phyloP scores from a whole-genome alignment of 2,797 vertebrate genomes.

The Falco cherrug region DNA sequence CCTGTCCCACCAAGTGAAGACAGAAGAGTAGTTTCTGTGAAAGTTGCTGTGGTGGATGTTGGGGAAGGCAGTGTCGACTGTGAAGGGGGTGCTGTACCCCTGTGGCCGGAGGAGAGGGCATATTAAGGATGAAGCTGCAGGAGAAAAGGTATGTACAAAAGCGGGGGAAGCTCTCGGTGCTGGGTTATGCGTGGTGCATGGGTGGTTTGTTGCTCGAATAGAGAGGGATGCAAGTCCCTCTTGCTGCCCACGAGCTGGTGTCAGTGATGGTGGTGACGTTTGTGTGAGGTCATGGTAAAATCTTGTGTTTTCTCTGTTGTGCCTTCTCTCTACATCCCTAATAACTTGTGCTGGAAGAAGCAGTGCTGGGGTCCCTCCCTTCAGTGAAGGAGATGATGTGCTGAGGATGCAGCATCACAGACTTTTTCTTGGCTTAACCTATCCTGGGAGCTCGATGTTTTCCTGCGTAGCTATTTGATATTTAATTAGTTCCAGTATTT shows the following conservation, averaged over 20 bases:
- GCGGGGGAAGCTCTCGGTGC: fast-evolving
- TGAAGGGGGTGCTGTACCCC: fast-evolving
- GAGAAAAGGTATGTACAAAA: fast-evolving
- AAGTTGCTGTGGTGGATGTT: fast-evolving
- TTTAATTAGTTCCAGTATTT: background rate
- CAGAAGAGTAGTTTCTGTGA: fast-evolving
- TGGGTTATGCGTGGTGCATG: fast-evolving
- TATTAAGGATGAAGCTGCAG: fast-evolving
- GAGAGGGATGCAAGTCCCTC: fast-evolving
- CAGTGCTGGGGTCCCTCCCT: background rate
- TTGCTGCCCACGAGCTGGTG: fast-evolving
- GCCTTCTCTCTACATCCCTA: background rate
- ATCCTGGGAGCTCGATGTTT: background rate
- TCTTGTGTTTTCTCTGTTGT: background rate
- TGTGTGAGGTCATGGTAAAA: background rate
- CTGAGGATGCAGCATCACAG: fast-evolving
- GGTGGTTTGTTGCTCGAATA: fast-evolving
- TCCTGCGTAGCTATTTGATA: fast-evolving
- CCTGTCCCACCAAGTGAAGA: fast-evolving
- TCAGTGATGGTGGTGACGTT: background rate
- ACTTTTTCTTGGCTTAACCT: background rate
- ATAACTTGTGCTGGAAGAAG: background rate
- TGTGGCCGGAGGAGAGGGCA: fast-evolving
- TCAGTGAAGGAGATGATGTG: fast-evolving
- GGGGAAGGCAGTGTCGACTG: fast-evolving